A percentile compares a stretch with the other conserved stretches of the same genome.
phyloP scores from a whole-genome alignment of 2,888 invertebrate species.

The Drosophila cracens region DNA sequence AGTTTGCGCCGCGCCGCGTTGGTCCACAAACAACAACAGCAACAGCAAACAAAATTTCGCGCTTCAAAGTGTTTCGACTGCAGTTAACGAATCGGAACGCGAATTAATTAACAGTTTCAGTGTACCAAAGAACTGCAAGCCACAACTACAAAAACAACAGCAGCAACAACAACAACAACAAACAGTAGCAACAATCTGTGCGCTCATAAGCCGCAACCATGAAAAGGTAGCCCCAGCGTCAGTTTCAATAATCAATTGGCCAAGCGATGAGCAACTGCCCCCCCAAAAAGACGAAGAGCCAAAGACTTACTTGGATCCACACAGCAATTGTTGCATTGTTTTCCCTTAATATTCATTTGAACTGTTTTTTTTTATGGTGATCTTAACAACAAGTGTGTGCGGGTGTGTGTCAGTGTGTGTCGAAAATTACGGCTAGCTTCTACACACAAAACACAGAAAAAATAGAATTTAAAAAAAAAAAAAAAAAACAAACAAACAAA shows the following conservation, averaged over 20 bases:
- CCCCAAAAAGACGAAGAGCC: constrained; percentile 14
- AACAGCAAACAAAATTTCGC: constrained; percentile 69
- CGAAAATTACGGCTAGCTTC: constrained; percentile 11
- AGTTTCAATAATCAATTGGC: constrained; percentile 76
- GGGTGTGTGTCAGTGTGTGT: constrained; percentile 2
- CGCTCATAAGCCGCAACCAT: constrained; percentile 71
- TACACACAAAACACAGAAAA: neutral
- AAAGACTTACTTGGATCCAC: constrained; percentile 26
- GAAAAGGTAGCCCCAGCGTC: constrained; percentile 79
- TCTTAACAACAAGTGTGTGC: constrained; percentile 12
- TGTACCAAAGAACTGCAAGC: constrained; percentile 76
- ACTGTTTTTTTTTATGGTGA: constrained; percentile 30
- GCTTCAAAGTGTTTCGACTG: constrained; percentile 78
- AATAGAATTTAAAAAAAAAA: neutral
- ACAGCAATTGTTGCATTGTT: constrained; percentile 35
- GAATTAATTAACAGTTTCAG: constrained; percentile 79
- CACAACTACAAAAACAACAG: constrained; percentile 24
- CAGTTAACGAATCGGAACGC: constrained; percentile 82
- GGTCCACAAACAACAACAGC: constrained; percentile 40
- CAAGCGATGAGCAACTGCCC: constrained; percentile 56
- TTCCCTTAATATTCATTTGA: constrained; percentile 8
- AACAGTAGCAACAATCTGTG: constrained; percentile 42
- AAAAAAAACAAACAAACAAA: neutral
- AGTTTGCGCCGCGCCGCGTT: constrained; percentile 46
- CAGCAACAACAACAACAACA: constrained; percentile 33